Evolutionary conservation across 2,888 invertebrate species (phyloP).

Genomic region (Tipula unca): DNA sequence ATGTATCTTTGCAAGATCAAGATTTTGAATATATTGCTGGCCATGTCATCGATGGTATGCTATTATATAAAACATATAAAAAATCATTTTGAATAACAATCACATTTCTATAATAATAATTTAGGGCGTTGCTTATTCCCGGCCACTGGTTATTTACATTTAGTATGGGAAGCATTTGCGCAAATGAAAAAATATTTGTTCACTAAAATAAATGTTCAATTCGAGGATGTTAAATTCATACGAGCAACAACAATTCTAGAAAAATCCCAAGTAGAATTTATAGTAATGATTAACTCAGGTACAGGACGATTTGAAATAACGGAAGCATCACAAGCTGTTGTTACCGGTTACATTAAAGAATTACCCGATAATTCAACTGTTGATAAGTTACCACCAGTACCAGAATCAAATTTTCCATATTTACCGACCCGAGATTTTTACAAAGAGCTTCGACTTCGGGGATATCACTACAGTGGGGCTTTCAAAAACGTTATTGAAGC

Average conservation of each 20-base stretch:
- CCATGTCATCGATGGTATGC: constrained; percentile 72
- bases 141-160: constrained; percentile 71
- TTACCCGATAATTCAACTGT: constrained; percentile 40
- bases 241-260: constrained; percentile 72
- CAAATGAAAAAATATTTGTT: constrained; percentile 45
- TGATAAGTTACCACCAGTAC: constrained; percentile 26
- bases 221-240: constrained; percentile 76
- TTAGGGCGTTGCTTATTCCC: constrained; percentile 45
- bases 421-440: constrained; percentile 58
- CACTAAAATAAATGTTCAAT: constrained; percentile 37
- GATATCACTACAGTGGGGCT: constrained; percentile 51
- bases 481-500: constrained; percentile 35
- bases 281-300: constrained; percentile 51
- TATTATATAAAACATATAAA: background rate
- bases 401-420: constrained; percentile 31
- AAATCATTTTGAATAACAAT: background rate
- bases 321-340: constrained; percentile 59
- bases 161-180: constrained; percentile 72
- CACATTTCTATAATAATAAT: background rate
- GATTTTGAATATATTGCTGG: constrained; percentile 64
- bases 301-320: constrained; percentile 54
- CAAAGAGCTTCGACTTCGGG: constrained; percentile 59
- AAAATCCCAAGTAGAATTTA: constrained; percentile 47
- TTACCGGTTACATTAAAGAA: constrained; percentile 57
- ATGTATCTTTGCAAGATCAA: constrained; percentile 53